phyloP scores from a whole-genome alignment of 2,113 vertebrate genomes.

The Nycticebus coucang region DNA sequence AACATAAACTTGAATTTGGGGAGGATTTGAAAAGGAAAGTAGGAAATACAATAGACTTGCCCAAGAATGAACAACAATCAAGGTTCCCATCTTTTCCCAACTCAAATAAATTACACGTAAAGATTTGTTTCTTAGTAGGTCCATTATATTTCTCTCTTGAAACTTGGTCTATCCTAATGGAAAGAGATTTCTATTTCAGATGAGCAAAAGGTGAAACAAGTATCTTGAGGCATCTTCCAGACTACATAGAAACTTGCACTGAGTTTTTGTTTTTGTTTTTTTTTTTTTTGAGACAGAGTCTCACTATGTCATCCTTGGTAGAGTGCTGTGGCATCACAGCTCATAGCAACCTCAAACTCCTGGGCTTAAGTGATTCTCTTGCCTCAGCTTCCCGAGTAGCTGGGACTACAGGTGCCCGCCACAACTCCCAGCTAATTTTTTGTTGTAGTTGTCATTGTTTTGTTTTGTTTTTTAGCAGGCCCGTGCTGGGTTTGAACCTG shows the following conservation, averaged over 20 bases:
- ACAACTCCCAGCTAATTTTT: too few species aligned
- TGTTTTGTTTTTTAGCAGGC: too few species aligned
- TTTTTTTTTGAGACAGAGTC: too few species aligned
- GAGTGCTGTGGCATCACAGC: too few species aligned
- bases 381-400: too few species aligned
- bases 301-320: too few species aligned
- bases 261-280: not conserved
- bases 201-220: not conserved
- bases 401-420: too few species aligned
- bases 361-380: too few species aligned
- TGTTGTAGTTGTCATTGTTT: too few species aligned
- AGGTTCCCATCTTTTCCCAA: not conserved
- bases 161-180: not conserved
- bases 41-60: not conserved
- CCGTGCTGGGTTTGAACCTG: too few species aligned
- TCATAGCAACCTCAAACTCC: too few species aligned
- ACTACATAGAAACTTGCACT: not conserved
- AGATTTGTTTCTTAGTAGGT: not conserved
- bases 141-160: not conserved
- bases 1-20: not conserved
- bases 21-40: constrained; percentile 1
- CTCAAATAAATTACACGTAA: not conserved
- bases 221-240: not conserved
- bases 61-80: not conserved
- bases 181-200: constrained; percentile 21